A percentile compares a stretch with the other conserved stretches of the same genome.
Evolutionary conservation across 2,113 vertebrate genomes (phyloP).

Genomic region (Albula goreensis): DNA sequence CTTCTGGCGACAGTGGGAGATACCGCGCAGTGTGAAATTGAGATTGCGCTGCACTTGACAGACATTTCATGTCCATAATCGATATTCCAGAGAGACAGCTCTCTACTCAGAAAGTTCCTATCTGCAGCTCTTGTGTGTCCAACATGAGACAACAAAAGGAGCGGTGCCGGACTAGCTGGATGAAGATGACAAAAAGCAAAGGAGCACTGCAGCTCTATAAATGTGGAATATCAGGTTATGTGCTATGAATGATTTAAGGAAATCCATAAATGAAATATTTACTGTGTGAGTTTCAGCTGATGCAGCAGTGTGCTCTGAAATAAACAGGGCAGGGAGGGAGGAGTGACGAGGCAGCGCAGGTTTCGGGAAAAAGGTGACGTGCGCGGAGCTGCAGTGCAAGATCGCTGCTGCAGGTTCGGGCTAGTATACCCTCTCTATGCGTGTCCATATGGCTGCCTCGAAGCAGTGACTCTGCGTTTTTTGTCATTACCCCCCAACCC

Average conservation of each 20-base stretch:
- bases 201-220: background rate
- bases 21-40: background rate
- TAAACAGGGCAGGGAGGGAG: background rate
- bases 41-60: background rate
- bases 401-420: no score
- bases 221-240: constrained; percentile 17
- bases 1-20: background rate
- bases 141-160: background rate
- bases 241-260: constrained; percentile 35
- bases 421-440: background rate
- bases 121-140: constrained; percentile 1
- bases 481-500: no score
- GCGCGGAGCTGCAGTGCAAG: no score
- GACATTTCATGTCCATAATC: constrained; percentile 7
- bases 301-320: constrained; percentile 29
- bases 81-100: background rate
- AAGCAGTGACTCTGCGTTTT: background rate
- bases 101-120: background rate
- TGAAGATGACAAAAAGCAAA: background rate
- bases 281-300: constrained; percentile 40
- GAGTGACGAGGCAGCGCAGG: background rate
- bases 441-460: background rate
- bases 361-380: background rate
- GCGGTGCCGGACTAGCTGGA: background rate
- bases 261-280: constrained; percentile 20